Evolutionary conservation across 2,113 vertebrate genomes (phyloP), one percentile per base, ranked within the genome.

Genomic region (Albula glossodonta): DNA sequence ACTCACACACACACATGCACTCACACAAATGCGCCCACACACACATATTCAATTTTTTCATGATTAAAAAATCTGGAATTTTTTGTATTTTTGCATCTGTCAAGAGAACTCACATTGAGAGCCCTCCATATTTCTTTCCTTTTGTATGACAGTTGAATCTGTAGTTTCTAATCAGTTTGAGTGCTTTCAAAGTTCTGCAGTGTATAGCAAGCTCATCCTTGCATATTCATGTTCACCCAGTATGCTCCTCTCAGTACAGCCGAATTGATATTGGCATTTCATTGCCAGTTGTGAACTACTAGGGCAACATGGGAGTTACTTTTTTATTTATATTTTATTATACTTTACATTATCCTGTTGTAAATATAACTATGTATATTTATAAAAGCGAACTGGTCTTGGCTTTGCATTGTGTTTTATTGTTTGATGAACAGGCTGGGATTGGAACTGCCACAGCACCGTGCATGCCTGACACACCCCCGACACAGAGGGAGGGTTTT

Each of bases 401-500:
- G 31, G 31, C 31, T 41, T 41, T 41, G 95, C 94, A 94, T 94
- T 94, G 92, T 95, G 95, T 95, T 60, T 15, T 66, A 19, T 66
- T 19, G 22, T 19, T 66, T 66, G 60, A 66, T 15, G 60, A 66
- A 66, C 15, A 22, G 60, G 60, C 60, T 66, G 5, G 60, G 22
- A 22, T 66, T 19, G 60, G 60, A 66, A 66, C 17, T 11, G 8
- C 17, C 17, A 15, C 12, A 15, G 12, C 57, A 60, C 3, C 12
- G 1, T 15, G 12, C 6, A 56, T 12, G 12, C 57, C 57, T 41
- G 31, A 60, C 57, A 11, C 57, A 11, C 57, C 57, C 12, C 57
- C 57, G 12, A 15, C 17, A 15, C 57, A 12, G 57, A 60, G 17
- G 57, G 57, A 60, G 57, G 2, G 57, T 60, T 60, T 41, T 60